Base-by-base conservation (phyloP, 2,888 invertebrate genomes). In the Octonoba sinensis region DNA sequence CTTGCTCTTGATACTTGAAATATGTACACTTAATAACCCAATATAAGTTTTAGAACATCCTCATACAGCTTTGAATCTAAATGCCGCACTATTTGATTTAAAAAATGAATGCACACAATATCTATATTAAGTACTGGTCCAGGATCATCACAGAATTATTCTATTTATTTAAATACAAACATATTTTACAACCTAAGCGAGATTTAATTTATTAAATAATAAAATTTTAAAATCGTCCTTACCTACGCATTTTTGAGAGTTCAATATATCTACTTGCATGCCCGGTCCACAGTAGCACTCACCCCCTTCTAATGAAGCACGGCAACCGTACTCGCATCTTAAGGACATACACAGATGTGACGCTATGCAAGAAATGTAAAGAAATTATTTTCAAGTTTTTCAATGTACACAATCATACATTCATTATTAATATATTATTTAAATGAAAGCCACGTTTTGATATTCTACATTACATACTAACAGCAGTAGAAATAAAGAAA, bases 291-390 rank as follows among this genome's bases (percentile, higher is more conserved):
- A 99, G 82, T 93, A 93, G 89, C 99, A 99, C 67, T 93, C 91
- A 54, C 97, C 97, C 65, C 97, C 97, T 8, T 92, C 92, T 11
- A 96, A 92, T 0, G 97, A 97, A 51, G 96, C 93, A 85, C 94
- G 94, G 89, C 99, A 99, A 87, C 93, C 94, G 90, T 96, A 93
- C 87, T 95, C 94, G 89, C 99, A 99, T 84, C 93, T 93, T 79
- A 98, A 89, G 2, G 93, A 92, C 0, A 93, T 93, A 88, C 99
- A 99, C 57, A 94, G 93, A 67, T 92, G 90, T 82, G 91, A 93
- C 3, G 96, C 96, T 90, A 85, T 8, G 3, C 11, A 36, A 6
- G 8, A 36, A 8, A 4, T 4, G 36, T 6, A 36, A 36, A 36
- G 3, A 36, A 36, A 56, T 2, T 18, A 54, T 8, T 3, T 49